Evolutionary conservation across 2,113 vertebrate species (phyloP).

Genomic region (Dascyllus trimaculatus): DNA sequence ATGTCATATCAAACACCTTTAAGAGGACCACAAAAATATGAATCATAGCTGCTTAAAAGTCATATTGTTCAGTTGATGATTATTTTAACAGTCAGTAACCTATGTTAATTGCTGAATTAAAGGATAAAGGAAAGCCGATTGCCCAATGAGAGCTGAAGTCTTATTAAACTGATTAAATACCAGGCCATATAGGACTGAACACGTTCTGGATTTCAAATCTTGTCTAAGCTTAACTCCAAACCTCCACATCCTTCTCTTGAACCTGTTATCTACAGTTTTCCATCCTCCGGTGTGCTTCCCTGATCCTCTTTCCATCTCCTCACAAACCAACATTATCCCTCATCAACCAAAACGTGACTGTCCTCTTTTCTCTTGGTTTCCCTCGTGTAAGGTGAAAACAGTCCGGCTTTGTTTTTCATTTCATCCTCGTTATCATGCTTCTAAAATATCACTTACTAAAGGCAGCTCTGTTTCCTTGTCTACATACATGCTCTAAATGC

Average conservation of each 20-base stretch:
- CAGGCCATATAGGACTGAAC: no score
- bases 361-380: not conserved
- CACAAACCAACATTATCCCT: not conserved
- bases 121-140: conserved; percentile 3
- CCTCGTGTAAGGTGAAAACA: not conserved
- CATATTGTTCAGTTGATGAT: not conserved
- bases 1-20: no score
- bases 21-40: not conserved
- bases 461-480: no score
- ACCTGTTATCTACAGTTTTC: not conserved
- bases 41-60: not conserved
- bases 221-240: not conserved
- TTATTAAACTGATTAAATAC: conserved; percentile 6
- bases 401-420: not conserved
- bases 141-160: conserved; percentile 7
- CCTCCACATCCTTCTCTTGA: not conserved
- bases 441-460: not conserved
- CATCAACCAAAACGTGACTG: not conserved
- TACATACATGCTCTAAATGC: not conserved
- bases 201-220: not conserved
- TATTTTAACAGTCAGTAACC: not conserved
- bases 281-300: no score
- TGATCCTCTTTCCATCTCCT: not conserved
- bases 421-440: not conserved
- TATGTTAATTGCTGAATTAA: not conserved